A percentile compares a stretch with the other conserved stretches of the same genome.
Conservation (phyloP, 2,797 vertebrate genomes). For the Chelidonichthys spinosus region DNA sequence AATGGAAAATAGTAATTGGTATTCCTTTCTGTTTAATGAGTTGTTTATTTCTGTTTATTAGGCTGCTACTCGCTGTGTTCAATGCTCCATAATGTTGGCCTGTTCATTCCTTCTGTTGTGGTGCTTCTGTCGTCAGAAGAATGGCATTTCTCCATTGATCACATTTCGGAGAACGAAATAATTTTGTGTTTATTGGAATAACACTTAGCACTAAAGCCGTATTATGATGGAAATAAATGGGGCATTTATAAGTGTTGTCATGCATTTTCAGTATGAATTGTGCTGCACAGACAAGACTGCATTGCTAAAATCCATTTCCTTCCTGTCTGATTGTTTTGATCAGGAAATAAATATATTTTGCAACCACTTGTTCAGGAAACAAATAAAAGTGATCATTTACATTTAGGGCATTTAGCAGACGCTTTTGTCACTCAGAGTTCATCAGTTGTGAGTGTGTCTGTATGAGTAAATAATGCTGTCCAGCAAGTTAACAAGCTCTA, state of each 20-base stretch:
- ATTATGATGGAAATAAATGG: not conserved
- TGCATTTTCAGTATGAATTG: conserved; percentile 5
- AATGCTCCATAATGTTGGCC: not conserved
- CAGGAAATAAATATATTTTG: no score
- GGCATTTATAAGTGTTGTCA: not conserved
- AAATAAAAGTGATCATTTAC: no score
- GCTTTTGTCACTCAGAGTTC: not conserved
- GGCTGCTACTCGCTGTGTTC: not conserved
- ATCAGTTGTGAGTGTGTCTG: not conserved
- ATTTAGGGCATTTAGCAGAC: no score
- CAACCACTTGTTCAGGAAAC: no score
- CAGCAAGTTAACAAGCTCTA: not conserved
- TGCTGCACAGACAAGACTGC: not conserved
- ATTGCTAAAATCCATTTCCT: not conserved
- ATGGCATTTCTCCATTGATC: conserved; percentile 1
- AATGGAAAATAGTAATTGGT: not conserved
- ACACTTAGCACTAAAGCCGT: not conserved
- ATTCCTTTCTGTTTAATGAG: not conserved
- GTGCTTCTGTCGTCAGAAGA: not conserved
- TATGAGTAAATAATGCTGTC: not conserved
- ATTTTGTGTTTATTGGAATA: not conserved
- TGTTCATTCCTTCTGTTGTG: not conserved
- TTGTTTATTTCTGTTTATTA: conserved; percentile 10
- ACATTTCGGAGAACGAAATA: conserved; percentile 1
- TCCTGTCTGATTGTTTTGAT: no score